Percentiles rank a stretch among this genome's conserved stretches.
These are phyloP conservation scores for Monoplex corrugatus DNA, from an alignment of 2,888 invertebrate species.

Conservation along the genomic window DNA sequence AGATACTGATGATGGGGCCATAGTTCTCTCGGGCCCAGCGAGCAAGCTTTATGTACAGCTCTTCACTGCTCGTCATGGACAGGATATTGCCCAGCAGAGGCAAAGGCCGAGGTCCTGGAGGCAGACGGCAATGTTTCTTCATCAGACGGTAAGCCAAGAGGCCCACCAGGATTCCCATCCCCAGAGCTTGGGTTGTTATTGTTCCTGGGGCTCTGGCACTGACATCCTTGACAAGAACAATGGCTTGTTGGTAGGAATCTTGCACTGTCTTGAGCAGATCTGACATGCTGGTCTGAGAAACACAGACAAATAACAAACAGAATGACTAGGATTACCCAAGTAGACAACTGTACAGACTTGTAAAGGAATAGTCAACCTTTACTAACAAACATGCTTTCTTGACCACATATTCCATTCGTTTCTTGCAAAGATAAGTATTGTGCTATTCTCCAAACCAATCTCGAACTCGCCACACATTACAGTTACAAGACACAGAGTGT, in stretches of 20 bases:
- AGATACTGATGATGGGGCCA: constrained; percentile 29
- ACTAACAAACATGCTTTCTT: no score
- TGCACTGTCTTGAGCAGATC: not conserved
- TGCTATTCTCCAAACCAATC: no score
- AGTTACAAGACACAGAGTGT: no score
- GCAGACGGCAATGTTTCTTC: constrained; percentile 49
- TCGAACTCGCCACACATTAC: no score
- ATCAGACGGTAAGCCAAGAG: not conserved
- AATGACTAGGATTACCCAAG: no score
- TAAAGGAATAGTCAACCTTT: no score
- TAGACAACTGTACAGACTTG: no score
- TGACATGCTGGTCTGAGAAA: no score
- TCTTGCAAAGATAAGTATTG: no score
- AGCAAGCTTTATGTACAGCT: not conserved
- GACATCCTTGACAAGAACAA: constrained; percentile 2
- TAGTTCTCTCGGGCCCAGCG: constrained; percentile 27
- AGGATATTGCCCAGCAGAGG: constrained; percentile 45
- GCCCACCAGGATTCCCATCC: constrained; percentile 39
- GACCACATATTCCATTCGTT: no score
- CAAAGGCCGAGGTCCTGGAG: constrained; percentile 50
- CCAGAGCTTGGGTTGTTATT: constrained; percentile 20
- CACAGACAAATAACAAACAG: no score
- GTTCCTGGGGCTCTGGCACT: constrained; percentile 1
- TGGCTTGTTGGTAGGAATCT: not conserved
- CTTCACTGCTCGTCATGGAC: constrained; percentile 6